Evolutionary conservation across 1,140 invertebrate species (phyloP).

Genomic region (Drosophila funebris): DNA sequence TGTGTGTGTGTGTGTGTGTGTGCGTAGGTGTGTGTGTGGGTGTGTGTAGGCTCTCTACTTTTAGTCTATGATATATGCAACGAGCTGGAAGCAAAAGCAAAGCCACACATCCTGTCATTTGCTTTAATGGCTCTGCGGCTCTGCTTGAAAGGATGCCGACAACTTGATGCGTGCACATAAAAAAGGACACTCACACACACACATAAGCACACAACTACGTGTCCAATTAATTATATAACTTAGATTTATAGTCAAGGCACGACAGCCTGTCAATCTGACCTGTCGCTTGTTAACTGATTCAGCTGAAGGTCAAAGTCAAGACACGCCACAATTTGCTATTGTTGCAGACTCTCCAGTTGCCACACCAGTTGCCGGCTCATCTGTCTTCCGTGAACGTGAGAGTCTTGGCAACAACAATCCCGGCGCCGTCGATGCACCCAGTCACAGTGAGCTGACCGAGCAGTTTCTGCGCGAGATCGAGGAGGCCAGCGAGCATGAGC

Average conservation of each 20-base stretch:
- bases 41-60: constrained; percentile 9
- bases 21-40: constrained; percentile 10
- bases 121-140: constrained; percentile 61
- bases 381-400: constrained; percentile 77
- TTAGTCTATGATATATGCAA: constrained; percentile 64
- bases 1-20: constrained; percentile 33
- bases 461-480: constrained; percentile 85
- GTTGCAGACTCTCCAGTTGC: constrained; percentile 21
- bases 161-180: constrained; percentile 65
- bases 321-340: background rate
- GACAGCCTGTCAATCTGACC: constrained; percentile 28
- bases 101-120: constrained; percentile 57
- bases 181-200: background rate
- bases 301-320: constrained; percentile 31
- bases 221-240: constrained; percentile 37
- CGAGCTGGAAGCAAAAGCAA: constrained; percentile 56
- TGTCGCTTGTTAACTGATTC: constrained; percentile 6
- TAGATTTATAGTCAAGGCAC: constrained; percentile 21
- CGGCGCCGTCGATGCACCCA: background rate
- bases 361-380: constrained; percentile 11
- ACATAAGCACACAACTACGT: constrained; percentile 11
- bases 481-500: constrained; percentile 80
- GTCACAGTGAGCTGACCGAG: constrained; percentile 85
- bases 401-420: constrained; percentile 14
- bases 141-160: constrained; percentile 34